These are phyloP conservation scores for Drosophila hawaiiensis DNA, from an alignment of 2,888 invertebrate genomes.

Conservation along the genomic window DNA sequence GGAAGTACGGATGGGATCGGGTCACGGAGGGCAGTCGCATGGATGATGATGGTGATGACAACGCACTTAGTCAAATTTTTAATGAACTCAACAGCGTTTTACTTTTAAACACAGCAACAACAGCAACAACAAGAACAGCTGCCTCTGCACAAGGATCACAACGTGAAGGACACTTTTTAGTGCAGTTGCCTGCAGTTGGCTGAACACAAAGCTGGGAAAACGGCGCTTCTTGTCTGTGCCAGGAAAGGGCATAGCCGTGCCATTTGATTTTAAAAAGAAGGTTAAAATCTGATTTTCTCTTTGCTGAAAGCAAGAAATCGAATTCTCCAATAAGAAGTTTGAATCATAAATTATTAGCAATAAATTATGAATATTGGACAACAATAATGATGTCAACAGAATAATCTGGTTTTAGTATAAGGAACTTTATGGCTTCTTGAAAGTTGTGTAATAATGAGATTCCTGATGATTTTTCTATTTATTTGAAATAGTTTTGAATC, in stretches of 20 bases:
- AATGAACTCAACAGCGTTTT: slow-evolving; percentile 78
- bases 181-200: slow-evolving; percentile 54
- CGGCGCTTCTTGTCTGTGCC: slow-evolving; percentile 20
- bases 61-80: slow-evolving; percentile 76
- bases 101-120: slow-evolving; percentile 53
- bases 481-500: too few relatives aligned
- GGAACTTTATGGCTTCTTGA: neutral
- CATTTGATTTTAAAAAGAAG: neutral
- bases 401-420: neutral
- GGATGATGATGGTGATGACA: slow-evolving; percentile 58
- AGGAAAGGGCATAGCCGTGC: slow-evolving; percentile 3
- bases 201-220: slow-evolving; percentile 9
- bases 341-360: too few relatives aligned
- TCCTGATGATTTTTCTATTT: neutral
- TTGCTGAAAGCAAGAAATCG: neutral
- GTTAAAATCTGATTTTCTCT: neutral
- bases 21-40: slow-evolving; percentile 12
- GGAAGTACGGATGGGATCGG: neutral
- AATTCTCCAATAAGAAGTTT: neutral
- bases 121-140: slow-evolving; percentile 16
- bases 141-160: slow-evolving; percentile 24
- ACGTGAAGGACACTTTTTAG: slow-evolving; percentile 55
- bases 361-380: too few relatives aligned
- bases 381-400: neutral
- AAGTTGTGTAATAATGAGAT: neutral